Percentiles rank a stretch among this genome's conserved stretches.
phyloP scores from a whole-genome alignment of 2,113 vertebrate genomes.

The Geothlypis trichas region DNA sequence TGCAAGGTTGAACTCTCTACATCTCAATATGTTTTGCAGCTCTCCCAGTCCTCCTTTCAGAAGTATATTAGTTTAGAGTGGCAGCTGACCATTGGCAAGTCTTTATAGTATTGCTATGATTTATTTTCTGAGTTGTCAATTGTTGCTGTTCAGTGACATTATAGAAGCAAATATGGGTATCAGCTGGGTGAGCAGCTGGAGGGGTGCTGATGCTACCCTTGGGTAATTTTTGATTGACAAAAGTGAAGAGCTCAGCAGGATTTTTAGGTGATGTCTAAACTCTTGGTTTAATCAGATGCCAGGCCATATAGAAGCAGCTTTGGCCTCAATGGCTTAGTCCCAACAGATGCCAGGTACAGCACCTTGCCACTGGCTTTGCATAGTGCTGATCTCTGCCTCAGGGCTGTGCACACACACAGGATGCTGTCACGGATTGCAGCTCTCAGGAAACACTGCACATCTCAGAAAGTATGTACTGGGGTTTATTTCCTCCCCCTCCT shows the following conservation, averaged over 20 bases:
- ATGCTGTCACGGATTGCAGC: accelerated
- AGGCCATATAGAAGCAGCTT: not conserved
- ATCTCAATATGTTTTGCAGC: not conserved
- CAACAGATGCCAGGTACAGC: not conserved
- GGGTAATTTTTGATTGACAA: not conserved
- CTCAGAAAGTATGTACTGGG: not conserved
- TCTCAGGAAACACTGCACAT: not conserved
- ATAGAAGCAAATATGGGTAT: not conserved
- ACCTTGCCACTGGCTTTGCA: not conserved
- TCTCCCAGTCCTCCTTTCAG: not conserved
- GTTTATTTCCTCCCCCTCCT: not conserved
- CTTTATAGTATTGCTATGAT: not conserved
- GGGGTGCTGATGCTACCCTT: accelerated
- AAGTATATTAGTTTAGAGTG: not conserved
- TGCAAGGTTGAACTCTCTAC: not conserved
- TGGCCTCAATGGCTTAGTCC: not conserved
- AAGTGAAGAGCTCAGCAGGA: not conserved
- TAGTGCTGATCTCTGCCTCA: not conserved
- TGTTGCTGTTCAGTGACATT: not conserved
- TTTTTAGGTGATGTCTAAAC: not conserved
- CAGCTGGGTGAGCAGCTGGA: not conserved
- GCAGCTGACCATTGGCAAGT: not conserved
- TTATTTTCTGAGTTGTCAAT: not conserved
- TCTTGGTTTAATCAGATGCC: not conserved
- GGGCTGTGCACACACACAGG: not conserved